Base-by-base conservation (phyloP, 2,113 vertebrate genomes). In the Tenebrosternarchus preto region DNA sequence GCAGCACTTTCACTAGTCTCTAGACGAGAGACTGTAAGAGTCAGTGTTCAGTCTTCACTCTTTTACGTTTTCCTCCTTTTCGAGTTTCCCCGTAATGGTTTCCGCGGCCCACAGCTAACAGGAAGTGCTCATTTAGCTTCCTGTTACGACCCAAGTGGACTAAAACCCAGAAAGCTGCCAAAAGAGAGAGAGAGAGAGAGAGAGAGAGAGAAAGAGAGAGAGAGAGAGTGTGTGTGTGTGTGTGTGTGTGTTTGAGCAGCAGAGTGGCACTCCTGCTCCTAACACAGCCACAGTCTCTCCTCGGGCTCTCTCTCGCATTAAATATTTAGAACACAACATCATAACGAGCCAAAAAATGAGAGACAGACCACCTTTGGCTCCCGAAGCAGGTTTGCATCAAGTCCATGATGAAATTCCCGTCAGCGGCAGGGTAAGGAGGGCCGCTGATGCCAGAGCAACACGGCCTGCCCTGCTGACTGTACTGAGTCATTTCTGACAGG, bases 371-470 rank as follows among this genome's bases (percentile, higher is more conserved):
- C 75, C 39, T 73, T 75, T 73, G 69, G 77, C 61, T 25, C 33
- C 63, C 24, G 64, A 78, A 53, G 46, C 50, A 76, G 31, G 73
- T 76, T 50, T 68, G 71, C 59, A 53, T 66, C 71, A 78, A 76
- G 55, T 60, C 63, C 27, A 69, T 80, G 78, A 83, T 77, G 80
- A 86, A 86, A 86, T 83, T 76, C 68, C 59, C 64, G 81, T 80
- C 74, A 80, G 70, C 80, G 77, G 36, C 68, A 78, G 73, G 72
- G 76, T 71, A 86, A 82, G 76, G 29, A 33, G 60, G 69, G 53
- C 61, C 59, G 80, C 43, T 15, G 81, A 66, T 67, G 39, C 1
- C 15, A 22, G 20, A 43, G 25, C 20, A 2, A n/a, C 8, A 59
- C 17, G 24, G 25, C 33, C 66, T 29, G 46, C 60, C 73, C 60